A percentile compares a stretch with the other conserved stretches of the same genome.
Evolutionary conservation across 2,888 invertebrate species (phyloP).

Genomic region (Galerucella pusilla): DNA sequence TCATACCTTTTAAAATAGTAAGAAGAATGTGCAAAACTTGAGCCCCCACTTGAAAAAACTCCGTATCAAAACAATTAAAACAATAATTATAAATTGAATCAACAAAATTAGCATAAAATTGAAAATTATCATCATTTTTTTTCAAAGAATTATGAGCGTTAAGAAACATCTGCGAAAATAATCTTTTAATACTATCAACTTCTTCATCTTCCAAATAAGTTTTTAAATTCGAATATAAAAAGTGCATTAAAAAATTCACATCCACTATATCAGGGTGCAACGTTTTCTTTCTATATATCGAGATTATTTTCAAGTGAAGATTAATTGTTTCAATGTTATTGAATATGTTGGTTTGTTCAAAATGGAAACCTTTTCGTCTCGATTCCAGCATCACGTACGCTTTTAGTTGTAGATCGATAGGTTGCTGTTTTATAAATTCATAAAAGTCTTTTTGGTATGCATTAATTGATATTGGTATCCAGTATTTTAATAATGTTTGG

Average conservation of each 20-base stretch:
- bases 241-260: conserved; percentile 41
- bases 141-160: conserved; percentile 39
- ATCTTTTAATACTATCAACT: conserved; percentile 38
- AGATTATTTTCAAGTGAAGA: conserved; percentile 48
- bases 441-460: conserved; percentile 49
- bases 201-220: conserved; percentile 38
- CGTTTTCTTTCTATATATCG: conserved; percentile 47
- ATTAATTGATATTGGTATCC: conserved; percentile 50
- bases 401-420: conserved; percentile 45
- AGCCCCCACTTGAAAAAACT: conserved; percentile 46
- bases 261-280: conserved; percentile 42
- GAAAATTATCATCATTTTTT: conserved; percentile 37
- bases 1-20: conserved; percentile 42
- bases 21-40: conserved; percentile 49
- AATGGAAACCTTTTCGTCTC: conserved; percentile 42
- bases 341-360: conserved; percentile 32
- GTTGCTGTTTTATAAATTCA: conserved; percentile 42
- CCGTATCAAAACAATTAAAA: conserved; percentile 36
- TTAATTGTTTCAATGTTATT: conserved; percentile 40
- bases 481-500: conserved; percentile 54
- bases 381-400: conserved; percentile 47
- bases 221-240: conserved; percentile 41
- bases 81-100: conserved; percentile 44
- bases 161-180: conserved; percentile 48
- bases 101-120: conserved; percentile 43